Evolutionary conservation across 2,888 invertebrate species (phyloP).

Genomic region (Drosophila macrothrix): DNA sequence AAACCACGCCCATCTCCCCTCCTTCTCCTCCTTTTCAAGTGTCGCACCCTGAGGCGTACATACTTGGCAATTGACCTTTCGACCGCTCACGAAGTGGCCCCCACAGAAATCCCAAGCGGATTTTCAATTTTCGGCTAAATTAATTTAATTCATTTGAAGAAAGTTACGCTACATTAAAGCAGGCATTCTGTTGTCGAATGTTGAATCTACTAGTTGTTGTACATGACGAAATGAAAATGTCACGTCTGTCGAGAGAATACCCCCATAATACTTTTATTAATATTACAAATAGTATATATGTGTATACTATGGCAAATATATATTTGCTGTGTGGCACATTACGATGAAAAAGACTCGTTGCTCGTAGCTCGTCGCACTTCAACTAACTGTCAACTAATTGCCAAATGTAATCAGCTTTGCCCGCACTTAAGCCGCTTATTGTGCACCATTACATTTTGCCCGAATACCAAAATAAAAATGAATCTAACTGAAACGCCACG

Average conservation of each 20-base stretch:
- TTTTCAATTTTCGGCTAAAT: constrained; percentile 76
- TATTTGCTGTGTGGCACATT: constrained; percentile 9
- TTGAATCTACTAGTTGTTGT: constrained; percentile 1
- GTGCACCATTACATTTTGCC: constrained; percentile 72
- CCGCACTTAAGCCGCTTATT: constrained; percentile 72
- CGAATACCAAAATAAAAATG: constrained; percentile 63
- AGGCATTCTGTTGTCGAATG: constrained; percentile 11
- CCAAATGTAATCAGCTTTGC: constrained; percentile 77
- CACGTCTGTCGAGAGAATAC: constrained; percentile 18
- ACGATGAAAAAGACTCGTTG: constrained; percentile 6
- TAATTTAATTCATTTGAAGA: constrained; percentile 66
- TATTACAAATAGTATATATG: neutral
- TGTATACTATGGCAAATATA: neutral
- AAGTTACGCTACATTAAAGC: constrained; percentile 67
- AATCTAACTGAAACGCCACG: constrained; percentile 33
- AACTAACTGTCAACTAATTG: constrained; percentile 73
- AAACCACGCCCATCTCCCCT: neutral
- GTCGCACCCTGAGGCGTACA: constrained; percentile 18
- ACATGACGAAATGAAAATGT: constrained; percentile 20
- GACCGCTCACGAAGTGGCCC: constrained; percentile 67
- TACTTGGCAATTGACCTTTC: constrained; percentile 69
- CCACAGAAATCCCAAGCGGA: constrained; percentile 61
- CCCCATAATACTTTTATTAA: neutral
- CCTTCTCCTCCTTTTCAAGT: too few relatives aligned
- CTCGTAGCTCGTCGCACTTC: constrained; percentile 24